These are phyloP conservation scores for Pangasius sanitwongsei DNA, from an alignment of 2,797 vertebrate species.

Conservation along the genomic window DNA sequence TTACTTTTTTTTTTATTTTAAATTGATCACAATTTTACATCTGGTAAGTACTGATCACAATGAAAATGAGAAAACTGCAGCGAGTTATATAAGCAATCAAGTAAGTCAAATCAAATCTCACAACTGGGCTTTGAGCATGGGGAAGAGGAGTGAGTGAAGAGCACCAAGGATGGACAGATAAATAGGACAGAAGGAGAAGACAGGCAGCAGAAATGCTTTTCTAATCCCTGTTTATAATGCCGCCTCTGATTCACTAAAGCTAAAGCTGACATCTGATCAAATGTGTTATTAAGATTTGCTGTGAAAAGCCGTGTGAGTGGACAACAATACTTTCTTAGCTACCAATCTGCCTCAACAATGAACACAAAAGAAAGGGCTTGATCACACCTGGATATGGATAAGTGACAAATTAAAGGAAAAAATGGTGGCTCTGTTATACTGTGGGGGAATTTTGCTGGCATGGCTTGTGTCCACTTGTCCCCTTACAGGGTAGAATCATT, in stretches of 20 bases:
- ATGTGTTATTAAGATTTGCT: conserved; percentile 46
- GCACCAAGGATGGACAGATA: background rate
- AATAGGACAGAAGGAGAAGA: background rate
- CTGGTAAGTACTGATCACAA: background rate
- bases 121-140: background rate
- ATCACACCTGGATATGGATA: background rate
- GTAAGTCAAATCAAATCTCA: background rate
- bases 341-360: background rate
- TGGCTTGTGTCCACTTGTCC: background rate
- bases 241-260: conserved; percentile 70
- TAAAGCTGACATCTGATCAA: conserved; percentile 30
- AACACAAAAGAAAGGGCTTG: background rate
- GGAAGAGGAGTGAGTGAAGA: background rate
- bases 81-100: background rate
- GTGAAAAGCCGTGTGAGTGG: conserved; percentile 34
- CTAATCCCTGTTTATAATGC: conserved; percentile 72
- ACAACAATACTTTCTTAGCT: conserved; percentile 38
- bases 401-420: background rate
- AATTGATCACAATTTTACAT: background rate
- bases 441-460: background rate
- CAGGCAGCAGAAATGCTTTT: background rate
- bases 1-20: too few species aligned
- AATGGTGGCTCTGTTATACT: background rate
- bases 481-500: background rate
- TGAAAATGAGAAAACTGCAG: background rate